Evolutionary conservation across 2,888 invertebrate genomes (phyloP), one percentile per base, ranked within the genome.

Genomic region (Dryomyza anilis): DNA sequence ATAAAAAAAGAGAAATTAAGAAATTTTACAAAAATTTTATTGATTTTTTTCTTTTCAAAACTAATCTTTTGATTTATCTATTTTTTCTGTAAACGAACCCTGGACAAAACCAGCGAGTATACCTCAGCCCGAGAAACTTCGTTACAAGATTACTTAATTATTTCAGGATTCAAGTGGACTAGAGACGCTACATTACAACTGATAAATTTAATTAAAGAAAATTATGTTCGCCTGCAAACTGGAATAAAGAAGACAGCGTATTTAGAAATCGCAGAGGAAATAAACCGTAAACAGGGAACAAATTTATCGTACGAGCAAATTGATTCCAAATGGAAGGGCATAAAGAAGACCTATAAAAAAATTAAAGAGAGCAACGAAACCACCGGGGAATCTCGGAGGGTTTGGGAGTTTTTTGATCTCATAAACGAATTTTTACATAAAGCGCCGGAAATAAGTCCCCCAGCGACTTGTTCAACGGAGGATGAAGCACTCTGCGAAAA

Each of bases 381-480:
- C 5, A 63, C 23, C 16, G 63, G 33, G 4, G 33, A 33, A 8
- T n/a, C 27, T 1, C 55, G 45, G 33, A 63, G 55, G 30, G 16
- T 1, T 1, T 63, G 63, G 45, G 46, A 55, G 10, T 46, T 30
- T 19, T 63, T 14, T 23, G 48, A 63, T n/a, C 25, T 23, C 27
- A 30, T 56, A 1, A 23, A 55, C 16, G 55, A 63, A 12, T 25
- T 63, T 21, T 43, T 63, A 6, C 45, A 8, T 43, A 25, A 30
- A 55, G 55, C 62, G n/a, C 62, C 55, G 12, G 63, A 63, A 21
- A 16, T 63, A 46, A 63, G 36, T 46, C 63, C 56, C 45, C 55
- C 30, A 30, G 55, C 56, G 14, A 16, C 25, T 14, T 21, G 53
- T 16, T 63, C 63, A 55, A 27, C 55, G 7, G 55, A 63, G 29